A percentile compares a stretch with the other conserved stretches of the same genome.
phyloP scores from a whole-genome alignment of 2,113 vertebrate species.

The Aix galericulata region DNA sequence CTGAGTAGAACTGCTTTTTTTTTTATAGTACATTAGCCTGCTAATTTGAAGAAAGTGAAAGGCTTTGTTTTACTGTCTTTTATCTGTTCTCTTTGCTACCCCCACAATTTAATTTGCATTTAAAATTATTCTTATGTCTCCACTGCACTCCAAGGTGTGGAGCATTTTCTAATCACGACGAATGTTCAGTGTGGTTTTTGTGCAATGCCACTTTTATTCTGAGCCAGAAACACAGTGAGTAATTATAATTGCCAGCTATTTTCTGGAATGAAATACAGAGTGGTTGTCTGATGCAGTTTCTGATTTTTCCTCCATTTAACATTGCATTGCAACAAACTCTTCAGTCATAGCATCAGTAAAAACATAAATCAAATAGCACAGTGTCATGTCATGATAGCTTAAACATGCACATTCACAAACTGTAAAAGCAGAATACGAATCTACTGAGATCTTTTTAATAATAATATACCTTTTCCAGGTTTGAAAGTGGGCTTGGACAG shows the following conservation, averaged over 20 bases:
- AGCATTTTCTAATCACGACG: constrained; percentile 76
- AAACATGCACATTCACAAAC: neutral
- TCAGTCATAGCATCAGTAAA: constrained; percentile 51
- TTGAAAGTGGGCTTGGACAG: neutral
- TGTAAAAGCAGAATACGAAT: neutral
- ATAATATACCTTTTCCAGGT: neutral
- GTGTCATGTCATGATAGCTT: constrained; percentile 31
- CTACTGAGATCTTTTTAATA: neutral
- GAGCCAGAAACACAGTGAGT: constrained; percentile 77
- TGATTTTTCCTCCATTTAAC: constrained; percentile 56
- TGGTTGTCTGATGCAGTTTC: constrained; percentile 42
- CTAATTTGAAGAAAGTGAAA: constrained; percentile 83
- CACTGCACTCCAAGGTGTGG: constrained; percentile 76
- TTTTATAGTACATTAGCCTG: constrained; percentile 75
- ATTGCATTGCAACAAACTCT: constrained; percentile 42
- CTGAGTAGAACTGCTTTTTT: constrained; percentile 69
- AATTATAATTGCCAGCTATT: constrained; percentile 76
- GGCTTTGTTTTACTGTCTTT: constrained; percentile 83
- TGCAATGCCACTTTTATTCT: constrained; percentile 75
- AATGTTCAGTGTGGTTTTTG: constrained; percentile 69
- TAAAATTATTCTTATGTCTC: constrained; percentile 82
- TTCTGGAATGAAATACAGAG: constrained; percentile 69
- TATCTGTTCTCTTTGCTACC: constrained; percentile 80
- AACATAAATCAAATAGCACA: constrained; percentile 44
- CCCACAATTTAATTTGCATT: constrained; percentile 86